These are phyloP conservation scores for Acropternis orthonyx DNA, from an alignment of 2,797 vertebrate species.

Conservation along the genomic window DNA sequence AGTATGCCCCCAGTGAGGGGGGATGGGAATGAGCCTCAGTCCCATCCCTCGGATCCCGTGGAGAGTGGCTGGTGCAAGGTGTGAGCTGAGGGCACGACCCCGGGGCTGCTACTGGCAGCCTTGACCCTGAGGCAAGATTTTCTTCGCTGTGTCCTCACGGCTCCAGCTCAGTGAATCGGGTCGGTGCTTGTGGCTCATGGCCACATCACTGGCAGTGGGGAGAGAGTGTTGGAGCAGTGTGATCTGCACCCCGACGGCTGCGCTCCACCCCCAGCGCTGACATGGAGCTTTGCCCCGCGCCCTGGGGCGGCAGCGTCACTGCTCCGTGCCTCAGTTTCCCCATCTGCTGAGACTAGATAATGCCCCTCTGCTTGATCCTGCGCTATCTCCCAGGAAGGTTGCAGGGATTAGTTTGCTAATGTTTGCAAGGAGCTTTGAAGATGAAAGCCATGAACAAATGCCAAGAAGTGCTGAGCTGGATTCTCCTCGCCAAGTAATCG, in stretches of 20 bases:
- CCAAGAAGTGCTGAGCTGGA: conserved; percentile 67
- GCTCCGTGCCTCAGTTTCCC: conserved; percentile 61
- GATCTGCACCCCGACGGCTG: not conserved
- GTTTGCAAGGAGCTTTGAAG: conserved; percentile 63
- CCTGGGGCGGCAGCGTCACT: conserved; percentile 37
- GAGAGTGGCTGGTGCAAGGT: not conserved
- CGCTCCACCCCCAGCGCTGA: conserved; percentile 44
- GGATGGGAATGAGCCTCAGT: fast-evolving
- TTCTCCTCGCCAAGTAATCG: conserved; percentile 60
- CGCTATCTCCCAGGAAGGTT: conserved; percentile 55
- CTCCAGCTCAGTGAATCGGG: not conserved
- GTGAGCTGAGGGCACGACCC: not conserved
- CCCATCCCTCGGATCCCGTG: not conserved
- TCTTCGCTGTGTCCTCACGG: fast-evolving
- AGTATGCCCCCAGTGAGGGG: fast-evolving
- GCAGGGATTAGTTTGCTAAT: conserved; percentile 65
- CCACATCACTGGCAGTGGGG: not conserved
- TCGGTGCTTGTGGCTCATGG: not conserved
- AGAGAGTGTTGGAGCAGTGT: not conserved
- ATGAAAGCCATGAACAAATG: conserved; percentile 63
- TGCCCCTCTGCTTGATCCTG: conserved; percentile 54
- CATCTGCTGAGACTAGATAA: conserved; percentile 56
- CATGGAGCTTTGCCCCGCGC: not conserved
- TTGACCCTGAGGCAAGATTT: not conserved
- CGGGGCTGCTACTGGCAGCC: not conserved